Evolutionary conservation across 2,797 vertebrate species (phyloP), one percentile per base, ranked within the genome.

Genomic region (Pseudochirops cupreus): DNA sequence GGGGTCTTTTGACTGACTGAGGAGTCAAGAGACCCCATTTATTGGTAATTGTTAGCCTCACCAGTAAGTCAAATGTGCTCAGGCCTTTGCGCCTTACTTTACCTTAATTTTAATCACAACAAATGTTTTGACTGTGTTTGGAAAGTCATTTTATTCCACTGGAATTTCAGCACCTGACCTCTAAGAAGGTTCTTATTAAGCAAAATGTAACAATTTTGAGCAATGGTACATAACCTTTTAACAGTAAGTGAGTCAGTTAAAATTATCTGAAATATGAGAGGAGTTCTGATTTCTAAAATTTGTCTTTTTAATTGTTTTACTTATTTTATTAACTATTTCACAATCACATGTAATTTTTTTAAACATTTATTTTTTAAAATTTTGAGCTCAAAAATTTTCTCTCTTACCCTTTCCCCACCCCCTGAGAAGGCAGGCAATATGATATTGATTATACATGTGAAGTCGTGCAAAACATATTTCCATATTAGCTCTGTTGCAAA

Each of bases 211-310:
- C 21, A 92, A 0, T 52, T 46, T 82, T 56, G 53, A 28, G 13
- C 58, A 12, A 55, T 82, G 7, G 0, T 90, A 24, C 29, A 11
- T 62, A 39, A 18, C 46, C 74, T 59, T 89, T 56, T 39, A 50
- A 31, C 24, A 57, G 1, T 58, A 91, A 57, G 33, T 82, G 46
- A 92, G 39, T 93, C 53, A 55, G 31, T 92, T 39, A 39, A 31
- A 58, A 97, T 94, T 93, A 55, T n/a, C 91, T 93, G 59, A 95
- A 52, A 26, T 52, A 50, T 59, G 33, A 62, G n/a, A n/a, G 5
- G 2, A 24, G 0, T 93, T 26, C 33, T 93, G 5, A 56, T 56
- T 95, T 93, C 13, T 55, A 18, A 5, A 55, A 29, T 59, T 92
- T 5, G 46, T 90, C 93, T 91, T 82, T 82, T 21, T 82, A 46